Evolutionary conservation across 2,888 invertebrate species (phyloP).

Genomic region (Meandrusa payeni): DNA sequence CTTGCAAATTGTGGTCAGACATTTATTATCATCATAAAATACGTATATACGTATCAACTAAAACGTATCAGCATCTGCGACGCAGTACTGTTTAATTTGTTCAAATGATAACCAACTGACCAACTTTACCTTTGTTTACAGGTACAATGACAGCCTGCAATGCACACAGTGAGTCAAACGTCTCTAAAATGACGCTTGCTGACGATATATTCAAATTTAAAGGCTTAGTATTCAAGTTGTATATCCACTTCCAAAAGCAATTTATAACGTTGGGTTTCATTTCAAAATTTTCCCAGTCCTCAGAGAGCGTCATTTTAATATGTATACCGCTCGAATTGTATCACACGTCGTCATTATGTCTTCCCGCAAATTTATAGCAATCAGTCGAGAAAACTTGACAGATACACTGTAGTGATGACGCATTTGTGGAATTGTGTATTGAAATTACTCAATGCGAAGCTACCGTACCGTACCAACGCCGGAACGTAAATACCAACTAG

Average conservation of each 20-base stretch:
- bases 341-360: conserved; percentile 7
- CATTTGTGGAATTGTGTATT: conserved; percentile 19
- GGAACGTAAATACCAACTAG: conserved; percentile 1
- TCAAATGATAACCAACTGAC: conserved; percentile 42
- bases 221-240: neutral
- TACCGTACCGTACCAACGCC: neutral
- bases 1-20: conserved; percentile 8
- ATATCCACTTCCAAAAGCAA: too few relatives aligned
- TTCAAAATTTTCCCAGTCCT: neutral
- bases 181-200: conserved; percentile 52
- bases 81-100: conserved; percentile 28
- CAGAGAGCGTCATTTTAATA: conserved; percentile 18
- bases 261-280: too few relatives aligned
- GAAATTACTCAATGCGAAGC: conserved; percentile 7
- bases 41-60: neutral
- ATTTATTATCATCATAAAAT: conserved; percentile 7
- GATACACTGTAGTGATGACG: conserved; percentile 15
- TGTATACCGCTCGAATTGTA: conserved; percentile 14
- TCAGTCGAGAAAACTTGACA: conserved; percentile 10
- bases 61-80: conserved; percentile 19
- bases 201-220: conserved; percentile 37
- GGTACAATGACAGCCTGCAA: conserved; percentile 71
- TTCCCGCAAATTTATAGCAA: conserved; percentile 1
- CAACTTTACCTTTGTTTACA: conserved; percentile 60
- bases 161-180: conserved; percentile 67